Conservation (phyloP, 2,888 invertebrate genomes). For the Drosophila ezoana region DNA sequence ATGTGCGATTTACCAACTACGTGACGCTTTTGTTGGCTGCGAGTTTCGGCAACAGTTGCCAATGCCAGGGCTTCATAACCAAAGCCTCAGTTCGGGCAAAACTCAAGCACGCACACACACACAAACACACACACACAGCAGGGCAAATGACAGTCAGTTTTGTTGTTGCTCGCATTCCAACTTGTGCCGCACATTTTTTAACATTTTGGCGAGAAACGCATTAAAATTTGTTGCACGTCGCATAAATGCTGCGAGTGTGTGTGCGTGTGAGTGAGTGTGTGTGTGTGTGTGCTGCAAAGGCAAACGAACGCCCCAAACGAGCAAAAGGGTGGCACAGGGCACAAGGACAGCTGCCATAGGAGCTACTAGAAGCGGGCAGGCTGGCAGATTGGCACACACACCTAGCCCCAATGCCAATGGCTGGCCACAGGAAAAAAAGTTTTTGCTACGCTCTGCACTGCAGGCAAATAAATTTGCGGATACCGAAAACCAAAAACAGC, state of each 20-base stretch:
- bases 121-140: slow-evolving; percentile 22
- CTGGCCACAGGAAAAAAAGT: slow-evolving; percentile 51
- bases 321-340: slow-evolving; percentile 32
- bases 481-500: slow-evolving; percentile 77
- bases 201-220: slow-evolving; percentile 77
- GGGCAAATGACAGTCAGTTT: slow-evolving; percentile 60
- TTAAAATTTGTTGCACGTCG: slow-evolving; percentile 81
- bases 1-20: slow-evolving; percentile 77
- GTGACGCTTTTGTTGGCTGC: slow-evolving; percentile 73
- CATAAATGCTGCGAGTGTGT: slow-evolving; percentile 68
- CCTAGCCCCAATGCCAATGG: slow-evolving; percentile 21
- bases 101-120: slow-evolving; percentile 34
- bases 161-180: slow-evolving; percentile 65
- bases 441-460: slow-evolving; percentile 71
- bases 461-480: slow-evolving; percentile 77
- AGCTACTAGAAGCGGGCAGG: too few species aligned
- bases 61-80: slow-evolving; percentile 52
- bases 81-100: slow-evolving; percentile 33
- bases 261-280: slow-evolving; percentile 16
- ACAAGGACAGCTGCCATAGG: slow-evolving; percentile 31
- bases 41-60: slow-evolving; percentile 74
- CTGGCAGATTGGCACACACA: slow-evolving; percentile 16
- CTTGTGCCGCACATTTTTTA: slow-evolving; percentile 79
- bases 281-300: slow-evolving; percentile 41
- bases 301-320: slow-evolving; percentile 46